Evolutionary conservation across 1,140 invertebrate genomes (phyloP), one percentile per base, ranked within the genome.

Genomic region (Hyles euphorbiae): DNA sequence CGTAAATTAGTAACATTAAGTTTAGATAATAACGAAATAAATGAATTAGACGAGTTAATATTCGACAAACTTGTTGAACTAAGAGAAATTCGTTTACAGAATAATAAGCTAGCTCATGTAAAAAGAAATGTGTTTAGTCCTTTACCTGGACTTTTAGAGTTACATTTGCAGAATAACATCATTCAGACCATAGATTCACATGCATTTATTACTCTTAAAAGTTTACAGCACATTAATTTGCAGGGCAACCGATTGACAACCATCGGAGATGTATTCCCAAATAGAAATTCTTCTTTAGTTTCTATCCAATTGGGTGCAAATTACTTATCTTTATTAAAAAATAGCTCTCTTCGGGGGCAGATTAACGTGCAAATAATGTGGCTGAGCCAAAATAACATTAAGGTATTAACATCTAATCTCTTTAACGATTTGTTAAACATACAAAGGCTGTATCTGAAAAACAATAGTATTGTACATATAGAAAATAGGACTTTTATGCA

Each of bases 1-100:
- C 89, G 90, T 48, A 94, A 94, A 70, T 90, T 98, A 9, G 93
- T 94, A 5, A 95, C 95, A 3, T 88, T 99, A 44, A 98, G 96
- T 65, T 85, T 99, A 68, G 97, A 98, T 89, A 95, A 96, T 68
- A 99, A 99, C 89, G 93, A 93, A 81, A 95, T 99, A 47, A 90
- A 91, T 4, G 93, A 95, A 68, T 85, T 99, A 53, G 92, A 95
- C 70, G 92, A 93, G 6, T 94, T 94, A 32, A 93, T 95, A 64
- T 98, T 98, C 79, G 88, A 93, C 60, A 94, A 93, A 74, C 90
- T 95, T 55, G 89, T 91, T 46, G 92, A 93, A 64, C 81, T 98
- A 45, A 91, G 93, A 52, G 96, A 97, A 89, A 92, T 98, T n/a
- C 90, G 96, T 46, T 85, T 98, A 43, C 95, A 97, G 70, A 95